phyloP scores from a whole-genome alignment of 2,888 invertebrate genomes.

The Macrophya alboannulata region DNA sequence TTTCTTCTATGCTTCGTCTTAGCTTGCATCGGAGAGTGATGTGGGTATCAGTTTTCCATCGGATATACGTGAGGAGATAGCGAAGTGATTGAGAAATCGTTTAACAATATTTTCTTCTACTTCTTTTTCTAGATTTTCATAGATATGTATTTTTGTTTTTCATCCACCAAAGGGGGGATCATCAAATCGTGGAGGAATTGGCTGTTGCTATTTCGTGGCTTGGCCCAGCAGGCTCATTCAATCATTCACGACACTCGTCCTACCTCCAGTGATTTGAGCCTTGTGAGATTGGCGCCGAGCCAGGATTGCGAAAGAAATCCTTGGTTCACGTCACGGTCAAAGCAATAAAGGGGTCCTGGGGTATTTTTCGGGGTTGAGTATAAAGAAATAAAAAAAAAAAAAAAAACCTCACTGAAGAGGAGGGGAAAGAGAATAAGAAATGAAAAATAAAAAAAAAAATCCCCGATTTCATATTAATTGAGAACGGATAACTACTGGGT shows the following conservation, averaged over 20 bases:
- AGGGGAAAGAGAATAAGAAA: neutral
- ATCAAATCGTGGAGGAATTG: conserved; percentile 21
- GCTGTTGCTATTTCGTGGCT: conserved; percentile 33
- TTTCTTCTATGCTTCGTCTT: neutral
- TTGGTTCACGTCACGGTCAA: conserved; percentile 26
- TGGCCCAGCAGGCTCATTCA: conserved; percentile 32
- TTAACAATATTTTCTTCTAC: neutral
- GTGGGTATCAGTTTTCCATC: neutral
- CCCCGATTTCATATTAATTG: neutral
- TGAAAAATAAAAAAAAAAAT: neutral
- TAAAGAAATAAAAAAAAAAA: neutral
- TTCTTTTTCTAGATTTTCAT: neutral
- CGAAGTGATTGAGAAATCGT: neutral
- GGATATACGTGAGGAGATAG: too few relatives aligned
- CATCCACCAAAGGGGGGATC: neutral
- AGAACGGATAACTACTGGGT: conserved; percentile 28
- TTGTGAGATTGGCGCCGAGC: conserved; percentile 33
- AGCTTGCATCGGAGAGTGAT: too few relatives aligned
- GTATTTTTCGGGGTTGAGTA: conserved; percentile 14
- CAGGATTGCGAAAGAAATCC: conserved; percentile 24
- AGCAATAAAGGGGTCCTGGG: conserved; percentile 19
- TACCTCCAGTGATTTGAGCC: conserved; percentile 32
- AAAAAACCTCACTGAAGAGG: too few relatives aligned
- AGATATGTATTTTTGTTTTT: neutral
- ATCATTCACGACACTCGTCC: conserved; percentile 42